Evolutionary conservation across 2,797 vertebrate genomes (phyloP).

Genomic region (Danio choprae): DNA sequence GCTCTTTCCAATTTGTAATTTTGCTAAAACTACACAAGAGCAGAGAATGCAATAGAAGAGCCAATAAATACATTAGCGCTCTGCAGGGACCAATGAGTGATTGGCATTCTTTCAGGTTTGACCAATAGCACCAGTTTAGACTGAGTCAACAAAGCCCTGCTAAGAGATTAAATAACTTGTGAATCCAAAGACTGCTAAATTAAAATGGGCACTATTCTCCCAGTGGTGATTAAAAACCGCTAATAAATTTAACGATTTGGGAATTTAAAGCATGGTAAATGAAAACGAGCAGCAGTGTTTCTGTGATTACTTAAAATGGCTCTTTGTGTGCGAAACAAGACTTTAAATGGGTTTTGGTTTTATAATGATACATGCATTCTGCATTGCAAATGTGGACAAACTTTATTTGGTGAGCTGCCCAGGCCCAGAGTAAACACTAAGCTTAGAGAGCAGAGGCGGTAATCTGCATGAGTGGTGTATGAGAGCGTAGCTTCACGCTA

Average conservation of each 20-base stretch:
- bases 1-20: constrained; percentile 46
- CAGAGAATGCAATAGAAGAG: constrained; percentile 37
- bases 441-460: constrained; percentile 16
- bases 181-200: constrained; percentile 22
- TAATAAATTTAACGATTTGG: constrained; percentile 11
- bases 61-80: constrained; percentile 49
- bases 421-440: constrained; percentile 40
- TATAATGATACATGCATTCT: constrained; percentile 2
- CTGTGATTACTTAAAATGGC: neutral
- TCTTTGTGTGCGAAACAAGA: constrained; percentile 17
- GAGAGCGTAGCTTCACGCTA: constrained; percentile 21
- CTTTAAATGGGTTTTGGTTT: neutral
- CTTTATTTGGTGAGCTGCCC: constrained; percentile 46
- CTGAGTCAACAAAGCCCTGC: constrained; percentile 25
- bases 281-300: neutral
- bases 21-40: constrained; percentile 34
- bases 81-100: constrained; percentile 41
- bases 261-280: constrained; percentile 1
- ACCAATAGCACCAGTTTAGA: constrained; percentile 9
- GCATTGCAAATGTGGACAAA: constrained; percentile 40
- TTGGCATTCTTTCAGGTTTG: constrained; percentile 46
- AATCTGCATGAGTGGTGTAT: constrained; percentile 48
- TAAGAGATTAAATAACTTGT: constrained; percentile 29
- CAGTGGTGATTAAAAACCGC: neutral
- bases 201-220: constrained; percentile 8